Evolutionary conservation across 2,797 vertebrate species (phyloP), one percentile per base, ranked within the genome.

Genomic region (Typhlichthys eigenmanni): DNA sequence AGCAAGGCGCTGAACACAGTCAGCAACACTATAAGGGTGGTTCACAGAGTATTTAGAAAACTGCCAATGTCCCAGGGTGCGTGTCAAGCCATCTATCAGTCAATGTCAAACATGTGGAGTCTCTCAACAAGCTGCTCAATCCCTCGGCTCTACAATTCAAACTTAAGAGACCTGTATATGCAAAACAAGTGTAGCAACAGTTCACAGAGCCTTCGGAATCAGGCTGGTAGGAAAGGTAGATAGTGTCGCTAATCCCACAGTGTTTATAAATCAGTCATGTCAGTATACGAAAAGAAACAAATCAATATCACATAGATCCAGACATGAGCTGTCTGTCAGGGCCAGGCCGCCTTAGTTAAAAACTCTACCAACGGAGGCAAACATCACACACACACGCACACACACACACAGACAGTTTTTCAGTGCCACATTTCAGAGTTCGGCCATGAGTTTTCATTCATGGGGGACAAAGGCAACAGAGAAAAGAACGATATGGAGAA

Each of bases 1-100:
- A 76, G 75, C 54, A 64, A 70, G 60, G 49, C 48, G 68, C 51
- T 70, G 57, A 53, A 64, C 66, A 55, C 66, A 73, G 70, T 74
- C 19, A n/a, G 60, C 13, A 50, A 9, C 34, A 66, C 47, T 29
- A 24, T 16, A 66, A 69, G 51, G 64, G 62, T 47, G 60, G 14
- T 48, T 68, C 46, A 58, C 17, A 64, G 43, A 59, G 51, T 56
- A 32, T 29, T 57, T 71, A 45, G 24, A 69, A 66, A 75, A 62
- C 43, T 47, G 32, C 49, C 29, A 55, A 11, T 46, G 47, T 10
- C 13, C 59, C 46, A 43, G 38, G n/a, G 48, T 50, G 66, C 43
- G 48, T 50, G 19, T 55, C 62, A 55, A 47, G 58, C n/a, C 16
- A 43, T 19, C 48, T 60, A 58, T 53, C n/a, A 52, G 48, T 62